Conservation (phyloP, 2,113 vertebrate species). For the Sylvicapra grimmia region DNA sequence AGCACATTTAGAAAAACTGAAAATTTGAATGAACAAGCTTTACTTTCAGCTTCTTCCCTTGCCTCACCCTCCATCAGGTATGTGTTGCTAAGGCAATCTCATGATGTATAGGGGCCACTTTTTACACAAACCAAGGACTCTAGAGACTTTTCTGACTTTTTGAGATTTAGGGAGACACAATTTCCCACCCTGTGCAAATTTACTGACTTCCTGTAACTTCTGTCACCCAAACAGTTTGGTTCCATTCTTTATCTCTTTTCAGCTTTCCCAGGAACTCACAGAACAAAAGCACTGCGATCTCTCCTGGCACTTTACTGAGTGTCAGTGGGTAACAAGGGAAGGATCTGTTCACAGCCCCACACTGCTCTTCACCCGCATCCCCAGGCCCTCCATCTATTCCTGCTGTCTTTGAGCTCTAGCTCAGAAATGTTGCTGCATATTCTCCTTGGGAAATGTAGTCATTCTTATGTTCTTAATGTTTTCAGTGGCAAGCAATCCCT, state of each 20-base stretch:
- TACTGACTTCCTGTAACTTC: neutral
- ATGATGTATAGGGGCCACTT: neutral
- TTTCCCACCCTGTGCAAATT: too few relatives aligned
- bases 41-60: neutral
- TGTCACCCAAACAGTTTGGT: neutral
- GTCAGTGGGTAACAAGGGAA: neutral
- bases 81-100: neutral
- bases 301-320: neutral
- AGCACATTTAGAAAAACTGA: neutral
- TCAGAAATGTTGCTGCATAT: neutral
- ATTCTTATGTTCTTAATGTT: neutral
- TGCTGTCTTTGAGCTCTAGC: neutral
- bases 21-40: neutral
- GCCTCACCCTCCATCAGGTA: rapidly evolving
- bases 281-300: neutral
- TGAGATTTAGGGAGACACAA: neutral
- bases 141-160: neutral
- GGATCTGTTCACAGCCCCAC: neutral
- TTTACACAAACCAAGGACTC: neutral
- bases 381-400: neutral
- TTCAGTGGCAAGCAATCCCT: neutral
- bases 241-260: neutral
- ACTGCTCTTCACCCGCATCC: neutral
- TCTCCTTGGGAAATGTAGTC: neutral
- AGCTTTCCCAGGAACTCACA: neutral